Conservation (phyloP, 1,140 invertebrate species). For the Heliconius himera region DNA sequence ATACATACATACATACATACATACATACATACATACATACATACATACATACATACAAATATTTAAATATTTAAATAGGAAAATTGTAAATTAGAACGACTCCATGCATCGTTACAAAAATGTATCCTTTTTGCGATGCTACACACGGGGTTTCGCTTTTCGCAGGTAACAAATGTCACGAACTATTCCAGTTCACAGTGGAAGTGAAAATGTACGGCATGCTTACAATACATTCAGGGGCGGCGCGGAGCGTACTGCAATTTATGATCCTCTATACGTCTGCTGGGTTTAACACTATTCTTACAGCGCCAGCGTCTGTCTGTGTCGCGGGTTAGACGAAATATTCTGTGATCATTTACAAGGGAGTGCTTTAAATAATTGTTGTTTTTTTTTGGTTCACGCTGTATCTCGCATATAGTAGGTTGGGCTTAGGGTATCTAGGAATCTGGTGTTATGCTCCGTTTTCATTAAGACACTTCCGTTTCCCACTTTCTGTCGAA, state of each 20-base stretch:
- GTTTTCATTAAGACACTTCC: too few species aligned
- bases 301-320: neutral
- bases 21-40: too few species aligned
- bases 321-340: neutral
- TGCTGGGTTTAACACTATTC: constrained; percentile 16
- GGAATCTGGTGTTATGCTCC: too few species aligned
- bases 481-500: too few species aligned
- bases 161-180: constrained; percentile 21
- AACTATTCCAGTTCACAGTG: constrained; percentile 22
- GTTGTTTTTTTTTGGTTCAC: too few species aligned
- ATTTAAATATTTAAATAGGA: neutral
- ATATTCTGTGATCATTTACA: neutral
- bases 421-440: too few species aligned
- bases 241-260: constrained; percentile 17
- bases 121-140: constrained; percentile 9
- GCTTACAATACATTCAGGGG: constrained; percentile 25
- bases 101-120: constrained; percentile 1
- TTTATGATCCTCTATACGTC: constrained; percentile 21
- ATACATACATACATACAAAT: too few species aligned
- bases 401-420: too few species aligned
- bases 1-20: too few species aligned
- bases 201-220: constrained; percentile 21
- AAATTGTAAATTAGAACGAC: neutral
- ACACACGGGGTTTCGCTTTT: neutral
- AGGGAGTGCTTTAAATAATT: too few species aligned